Evolutionary conservation across 2,888 invertebrate species (phyloP).

Genomic region (Pegoplata infirma): DNA sequence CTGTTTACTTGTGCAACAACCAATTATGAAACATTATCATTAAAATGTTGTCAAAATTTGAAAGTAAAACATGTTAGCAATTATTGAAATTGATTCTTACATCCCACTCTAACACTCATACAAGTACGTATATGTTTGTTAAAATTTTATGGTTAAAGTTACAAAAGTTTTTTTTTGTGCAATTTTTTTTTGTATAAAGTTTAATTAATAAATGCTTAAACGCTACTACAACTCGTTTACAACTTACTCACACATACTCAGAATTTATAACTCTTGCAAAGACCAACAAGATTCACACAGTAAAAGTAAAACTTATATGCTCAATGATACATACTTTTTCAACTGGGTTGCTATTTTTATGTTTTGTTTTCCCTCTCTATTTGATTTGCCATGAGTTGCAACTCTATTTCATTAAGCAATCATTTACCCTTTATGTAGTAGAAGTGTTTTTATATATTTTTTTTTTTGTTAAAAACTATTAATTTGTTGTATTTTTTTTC

Average conservation of each 20-base stretch:
- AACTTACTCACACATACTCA: slow-evolving; percentile 20
- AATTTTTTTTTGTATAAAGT: too few relatives aligned
- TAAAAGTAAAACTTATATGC: background rate
- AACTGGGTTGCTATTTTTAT: background rate
- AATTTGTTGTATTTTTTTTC: slow-evolving; percentile 11
- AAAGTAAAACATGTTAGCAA: too few relatives aligned
- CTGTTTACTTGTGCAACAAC: too few relatives aligned
- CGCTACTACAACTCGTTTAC: slow-evolving; percentile 35
- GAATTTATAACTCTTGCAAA: slow-evolving; percentile 12
- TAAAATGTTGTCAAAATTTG: too few relatives aligned
- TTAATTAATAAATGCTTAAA: slow-evolving; percentile 58
- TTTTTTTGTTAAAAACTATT: slow-evolving; percentile 10
- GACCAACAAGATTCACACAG: background rate
- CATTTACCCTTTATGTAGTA: slow-evolving; percentile 25
- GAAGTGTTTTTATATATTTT: too few relatives aligned
- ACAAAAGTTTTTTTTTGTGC: slow-evolving; percentile 31
- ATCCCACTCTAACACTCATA: too few relatives aligned
- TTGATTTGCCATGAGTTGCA: slow-evolving; percentile 19
- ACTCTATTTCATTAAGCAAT: slow-evolving; percentile 22
- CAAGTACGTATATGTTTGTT: too few relatives aligned
- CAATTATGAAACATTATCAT: too few relatives aligned
- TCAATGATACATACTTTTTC: slow-evolving; percentile 1
- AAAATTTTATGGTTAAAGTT: slow-evolving; percentile 44
- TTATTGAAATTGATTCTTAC: too few relatives aligned
- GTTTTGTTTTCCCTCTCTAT: background rate